phyloP scores from a whole-genome alignment of 2,113 vertebrate species.

The Chloropsis hardwickii region DNA sequence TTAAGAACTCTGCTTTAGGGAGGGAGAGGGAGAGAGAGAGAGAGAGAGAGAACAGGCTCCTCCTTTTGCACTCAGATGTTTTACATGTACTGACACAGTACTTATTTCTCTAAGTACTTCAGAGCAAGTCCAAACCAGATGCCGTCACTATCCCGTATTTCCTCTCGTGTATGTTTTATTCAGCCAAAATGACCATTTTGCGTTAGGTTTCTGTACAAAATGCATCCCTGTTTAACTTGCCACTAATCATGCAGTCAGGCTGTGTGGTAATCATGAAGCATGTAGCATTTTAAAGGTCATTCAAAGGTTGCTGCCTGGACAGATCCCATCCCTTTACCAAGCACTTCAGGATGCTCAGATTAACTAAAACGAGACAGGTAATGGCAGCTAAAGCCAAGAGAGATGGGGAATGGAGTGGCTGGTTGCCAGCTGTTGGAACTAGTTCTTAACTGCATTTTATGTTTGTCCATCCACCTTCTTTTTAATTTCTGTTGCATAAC shows the following conservation, averaged over 20 bases:
- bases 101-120: not conserved
- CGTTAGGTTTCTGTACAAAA: not conserved
- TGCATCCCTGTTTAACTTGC: not conserved
- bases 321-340: not conserved
- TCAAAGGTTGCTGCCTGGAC: not conserved
- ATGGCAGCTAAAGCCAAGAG: not conserved
- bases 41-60: not conserved
- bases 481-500: conserved; percentile 61
- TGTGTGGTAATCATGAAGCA: not conserved
- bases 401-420: not conserved
- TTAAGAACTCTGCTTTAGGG: not conserved
- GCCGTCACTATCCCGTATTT: not conserved
- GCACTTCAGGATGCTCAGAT: not conserved
- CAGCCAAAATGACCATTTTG: not conserved
- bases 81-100: rapidly evolving
- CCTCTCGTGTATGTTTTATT: rapidly evolving
- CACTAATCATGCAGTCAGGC: too few relatives aligned
- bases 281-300: not conserved
- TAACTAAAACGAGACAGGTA: not conserved
- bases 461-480: conserved; percentile 58
- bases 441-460: conserved; percentile 64
- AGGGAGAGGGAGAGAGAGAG: not conserved
- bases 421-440: conserved; percentile 72
- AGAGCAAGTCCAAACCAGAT: not conserved
- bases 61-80: not conserved